A percentile compares a stretch with the other conserved stretches of the same genome.
These are phyloP conservation scores for Sipunculus nudus DNA, from an alignment of 2,888 invertebrate species.

Conservation along the genomic window DNA sequence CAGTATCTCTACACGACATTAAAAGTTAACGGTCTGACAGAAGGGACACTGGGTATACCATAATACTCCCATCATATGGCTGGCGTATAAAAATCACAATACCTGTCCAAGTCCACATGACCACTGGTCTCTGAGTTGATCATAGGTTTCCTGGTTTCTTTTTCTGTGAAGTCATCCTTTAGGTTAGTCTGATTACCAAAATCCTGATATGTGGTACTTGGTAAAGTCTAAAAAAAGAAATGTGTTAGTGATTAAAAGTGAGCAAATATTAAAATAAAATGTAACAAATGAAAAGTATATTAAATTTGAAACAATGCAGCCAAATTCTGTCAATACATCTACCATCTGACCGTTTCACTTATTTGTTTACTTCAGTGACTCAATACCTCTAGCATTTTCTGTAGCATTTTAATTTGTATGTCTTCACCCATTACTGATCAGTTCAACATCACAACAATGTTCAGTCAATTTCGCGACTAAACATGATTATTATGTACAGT, in stretches of 20 bases:
- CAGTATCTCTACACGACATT: too few species aligned
- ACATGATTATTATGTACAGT: too few species aligned
- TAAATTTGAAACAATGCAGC: neutral
- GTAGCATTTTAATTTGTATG: too few species aligned
- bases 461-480: too few species aligned
- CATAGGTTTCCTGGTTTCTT: conserved; percentile 53
- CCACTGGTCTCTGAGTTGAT: conserved; percentile 50
- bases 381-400: too few species aligned
- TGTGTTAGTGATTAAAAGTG: neutral
- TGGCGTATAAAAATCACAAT: too few species aligned
- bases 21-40: too few species aligned
- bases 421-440: too few species aligned
- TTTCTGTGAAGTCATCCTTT: conserved; percentile 53
- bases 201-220: conserved; percentile 61
- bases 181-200: conserved; percentile 50
- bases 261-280: neutral
- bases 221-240: conserved; percentile 49
- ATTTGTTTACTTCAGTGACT: too few species aligned
- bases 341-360: neutral
- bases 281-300: neutral
- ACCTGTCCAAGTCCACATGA: conserved; percentile 57
- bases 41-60: too few species aligned
- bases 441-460: too few species aligned
- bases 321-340: neutral
- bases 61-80: too few species aligned